Base-by-base conservation (phyloP, 2,888 invertebrate genomes). In the Lamellibrachia columna region DNA sequence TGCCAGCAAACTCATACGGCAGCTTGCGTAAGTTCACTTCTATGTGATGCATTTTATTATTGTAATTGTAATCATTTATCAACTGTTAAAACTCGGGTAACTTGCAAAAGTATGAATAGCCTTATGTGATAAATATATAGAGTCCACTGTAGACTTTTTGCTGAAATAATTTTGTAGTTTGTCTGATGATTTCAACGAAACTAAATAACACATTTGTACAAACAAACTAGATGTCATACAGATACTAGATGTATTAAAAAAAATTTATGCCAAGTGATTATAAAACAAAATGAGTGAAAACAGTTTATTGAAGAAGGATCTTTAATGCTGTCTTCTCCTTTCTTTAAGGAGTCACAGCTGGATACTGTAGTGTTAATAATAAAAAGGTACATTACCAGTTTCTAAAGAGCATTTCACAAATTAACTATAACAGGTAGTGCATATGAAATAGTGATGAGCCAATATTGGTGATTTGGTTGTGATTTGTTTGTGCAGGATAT, bases 1-100 rank as follows among this genome's bases (percentile, higher is more conserved):
- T 94, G 94, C 95, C 6, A 95, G 95, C 93, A 96, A 96, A 93
- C 94, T 96, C 3, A 95, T 96, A 60, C 94, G 95, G 93, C 95
- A 95, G 92, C 94, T 96, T 1, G 92, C 93, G 96, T 96, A 92
- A 93, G 93, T 93, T 15, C 11, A 75, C 22, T 22, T 75, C 22
- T 75, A 4, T 15, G 3, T 11, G 4, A 11, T 75, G 75, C 22
- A 22, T 11, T 11, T 75, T 11, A 40, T 40, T 40, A 40, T 40
- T 40, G 40, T 40, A 40, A 40, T 40, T 6, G 75, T 75, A 75
- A n/a, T 75, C 22, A 75, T 75, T 3, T 75, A 6, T 75, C 75
- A 75, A 22, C n/a, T 6, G 22, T 22, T 4, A 15, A 15, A 22
- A 75, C 4, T 75, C 40, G 40, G 40, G 40, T 40, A 40, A 40